A percentile compares a stretch with the other conserved stretches of the same genome.
Evolutionary conservation across 1,140 invertebrate species (phyloP).

Genomic region (Pseudomyrmex pallidus): DNA sequence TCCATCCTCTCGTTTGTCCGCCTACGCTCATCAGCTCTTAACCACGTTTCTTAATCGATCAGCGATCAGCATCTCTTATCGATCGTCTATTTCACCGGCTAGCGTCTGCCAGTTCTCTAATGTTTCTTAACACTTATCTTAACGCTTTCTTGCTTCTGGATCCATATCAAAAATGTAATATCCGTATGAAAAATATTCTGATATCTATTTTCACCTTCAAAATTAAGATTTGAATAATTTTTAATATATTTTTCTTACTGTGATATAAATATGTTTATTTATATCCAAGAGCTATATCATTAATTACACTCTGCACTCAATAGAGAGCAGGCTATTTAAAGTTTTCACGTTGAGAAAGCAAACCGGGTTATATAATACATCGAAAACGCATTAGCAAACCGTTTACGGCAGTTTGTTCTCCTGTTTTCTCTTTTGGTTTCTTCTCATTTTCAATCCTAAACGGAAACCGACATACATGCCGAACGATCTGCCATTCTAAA

Average conservation of each 20-base stretch:
- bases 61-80: not conserved
- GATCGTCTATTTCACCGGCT: not conserved
- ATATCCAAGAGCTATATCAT: conserved; percentile 12
- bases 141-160: not conserved
- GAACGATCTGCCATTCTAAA: not conserved
- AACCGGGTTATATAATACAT: conserved; percentile 70
- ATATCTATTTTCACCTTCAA: not conserved
- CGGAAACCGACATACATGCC: not conserved
- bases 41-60: not conserved
- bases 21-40: conserved; percentile 23
- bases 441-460: not conserved
- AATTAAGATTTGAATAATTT: too few relatives aligned
- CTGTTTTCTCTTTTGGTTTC: not conserved
- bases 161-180: not conserved
- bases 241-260: not conserved
- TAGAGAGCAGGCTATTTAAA: too few relatives aligned
- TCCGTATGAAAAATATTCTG: not conserved
- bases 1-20: conserved; percentile 26
- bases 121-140: not conserved
- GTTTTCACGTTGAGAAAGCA: conserved; percentile 65
- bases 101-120: not conserved
- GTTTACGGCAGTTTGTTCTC: conserved; percentile 7
- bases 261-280: conserved; percentile 5
- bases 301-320: not conserved
- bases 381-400: conserved; percentile 74